phyloP scores from a whole-genome alignment of 2,888 invertebrate genomes.

The Lingula anatina region DNA sequence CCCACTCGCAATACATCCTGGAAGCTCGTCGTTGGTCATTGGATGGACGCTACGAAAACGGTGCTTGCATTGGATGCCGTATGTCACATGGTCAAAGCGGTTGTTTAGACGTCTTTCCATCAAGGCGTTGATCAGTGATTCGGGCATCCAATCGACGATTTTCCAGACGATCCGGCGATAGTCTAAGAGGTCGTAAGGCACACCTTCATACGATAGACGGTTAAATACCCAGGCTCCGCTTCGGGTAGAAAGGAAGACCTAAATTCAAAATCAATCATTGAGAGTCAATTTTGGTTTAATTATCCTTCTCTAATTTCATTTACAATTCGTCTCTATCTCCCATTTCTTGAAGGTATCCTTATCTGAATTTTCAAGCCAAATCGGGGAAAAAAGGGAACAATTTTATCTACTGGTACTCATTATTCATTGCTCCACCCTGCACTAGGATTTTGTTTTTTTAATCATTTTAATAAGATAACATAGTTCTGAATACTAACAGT shows the following conservation, averaged over 20 bases:
- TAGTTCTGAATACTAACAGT: too few relatives aligned
- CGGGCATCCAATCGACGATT: too few relatives aligned
- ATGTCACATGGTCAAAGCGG: slow-evolving; percentile 48
- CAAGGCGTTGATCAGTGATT: slow-evolving; percentile 25
- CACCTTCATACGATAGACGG: slow-evolving; percentile 34
- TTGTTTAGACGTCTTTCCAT: slow-evolving; percentile 23
- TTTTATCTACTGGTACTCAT: too few relatives aligned
- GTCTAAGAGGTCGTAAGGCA: slow-evolving; percentile 33
- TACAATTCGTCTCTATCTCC: too few relatives aligned
- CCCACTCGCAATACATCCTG: slow-evolving; percentile 48
- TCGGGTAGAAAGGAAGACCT: slow-evolving; percentile 53
- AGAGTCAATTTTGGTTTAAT: not conserved
- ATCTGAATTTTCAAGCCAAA: too few relatives aligned
- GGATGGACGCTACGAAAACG: slow-evolving; percentile 34
- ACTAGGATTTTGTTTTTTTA: too few relatives aligned
- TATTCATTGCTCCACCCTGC: too few relatives aligned
- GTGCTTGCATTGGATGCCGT: slow-evolving; percentile 45
- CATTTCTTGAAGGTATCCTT: too few relatives aligned
- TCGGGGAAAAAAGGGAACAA: too few relatives aligned
- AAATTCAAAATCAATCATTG: too few relatives aligned
- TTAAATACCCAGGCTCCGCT: slow-evolving; percentile 53
- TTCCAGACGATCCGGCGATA: slow-evolving; percentile 37
- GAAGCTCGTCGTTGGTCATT: slow-evolving; percentile 52
- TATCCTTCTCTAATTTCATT: too few relatives aligned
- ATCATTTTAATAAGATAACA: too few relatives aligned